Percentiles rank a stretch among this genome's conserved stretches.
phyloP scores from a whole-genome alignment of 2,113 vertebrate species.

The Apaloderma vittatum region DNA sequence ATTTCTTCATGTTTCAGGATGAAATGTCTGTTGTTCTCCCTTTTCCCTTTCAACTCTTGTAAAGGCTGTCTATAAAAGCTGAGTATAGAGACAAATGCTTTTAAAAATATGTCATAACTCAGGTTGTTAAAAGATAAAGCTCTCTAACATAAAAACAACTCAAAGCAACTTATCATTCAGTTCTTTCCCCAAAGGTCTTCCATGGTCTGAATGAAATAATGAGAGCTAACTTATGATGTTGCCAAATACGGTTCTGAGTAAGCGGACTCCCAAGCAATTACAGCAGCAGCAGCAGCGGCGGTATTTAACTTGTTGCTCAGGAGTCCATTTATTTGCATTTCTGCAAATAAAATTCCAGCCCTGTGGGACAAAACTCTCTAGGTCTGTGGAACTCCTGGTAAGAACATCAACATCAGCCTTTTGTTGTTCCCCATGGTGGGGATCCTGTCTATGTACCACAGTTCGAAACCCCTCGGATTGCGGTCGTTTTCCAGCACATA shows the following conservation, averaged over 20 bases:
- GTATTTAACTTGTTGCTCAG: background rate
- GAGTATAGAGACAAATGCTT: slow-evolving; percentile 40
- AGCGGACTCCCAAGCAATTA: background rate
- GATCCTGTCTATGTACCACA: background rate
- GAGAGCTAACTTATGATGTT: background rate
- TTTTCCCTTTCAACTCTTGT: background rate
- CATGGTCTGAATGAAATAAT: background rate
- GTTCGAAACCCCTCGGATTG: background rate
- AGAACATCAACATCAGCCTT: background rate
- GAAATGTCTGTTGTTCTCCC: slow-evolving; percentile 2
- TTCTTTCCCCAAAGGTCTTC: slow-evolving; percentile 5
- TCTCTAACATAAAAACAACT: background rate
- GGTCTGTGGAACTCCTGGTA: background rate
- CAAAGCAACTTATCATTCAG: background rate
- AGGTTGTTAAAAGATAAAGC: slow-evolving; percentile 23
- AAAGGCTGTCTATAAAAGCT: slow-evolving; percentile 42
- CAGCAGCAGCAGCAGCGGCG: background rate
- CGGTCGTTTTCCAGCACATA: background rate
- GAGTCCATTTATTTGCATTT: background rate
- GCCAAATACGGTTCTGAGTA: background rate
- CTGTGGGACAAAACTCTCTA: background rate
- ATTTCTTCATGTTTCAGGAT: slow-evolving; percentile 20
- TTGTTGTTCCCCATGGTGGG: background rate
- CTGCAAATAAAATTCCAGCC: background rate
- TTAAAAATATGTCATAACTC: slow-evolving; percentile 42